Evolutionary conservation across 2,888 invertebrate species (phyloP), one percentile per base, ranked within the genome.

Genomic region (Drosophila demipolita): DNA sequence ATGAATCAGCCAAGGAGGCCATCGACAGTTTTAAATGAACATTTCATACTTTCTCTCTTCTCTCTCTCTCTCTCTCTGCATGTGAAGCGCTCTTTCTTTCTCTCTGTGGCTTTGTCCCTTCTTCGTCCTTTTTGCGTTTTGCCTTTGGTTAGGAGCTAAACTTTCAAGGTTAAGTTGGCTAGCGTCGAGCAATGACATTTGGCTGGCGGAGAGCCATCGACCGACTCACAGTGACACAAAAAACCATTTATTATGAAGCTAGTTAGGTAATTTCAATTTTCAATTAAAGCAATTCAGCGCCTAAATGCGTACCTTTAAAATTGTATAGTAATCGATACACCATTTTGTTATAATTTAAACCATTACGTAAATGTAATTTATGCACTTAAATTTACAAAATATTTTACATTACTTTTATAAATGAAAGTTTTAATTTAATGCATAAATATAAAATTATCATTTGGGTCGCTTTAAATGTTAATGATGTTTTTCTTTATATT

Each of bases 81-180:
- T 23, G 15, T 15, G 23, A 45, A 15, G 45, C 50, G 1, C 33
- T 40, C 49, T 38, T 1, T 23, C 2, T 54, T 42, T 40, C 40
- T 42, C 20, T 33, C 48, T 57, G 49, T 54, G 11, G 48, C 42
- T 55, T 55, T 52, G 17, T 20, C 33, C 53, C 52, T 60, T 49
- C 33, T 50, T 78, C 62, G 85, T 89, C 90, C 90, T 90, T 75
- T 71, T 80, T 82, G 74, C 72, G 80, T 81, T 78, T 65, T 62
- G 64, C 59, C 63, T 74, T 73, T 75, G 62, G 45, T 81, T 79
- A 83, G 62, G 66, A 69, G 75, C 75, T 78, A 74, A 89, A 86
- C 82, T 86, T 89, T 91, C 91, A 91, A 91, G 91, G 91, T 91
- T 90, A 91, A 88, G 79, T 84, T 83, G 82, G 79, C 77, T 77